These are phyloP conservation scores for Pseudonaja textilis DNA, from an alignment of 2,113 vertebrate species.

Conservation along the genomic window DNA sequence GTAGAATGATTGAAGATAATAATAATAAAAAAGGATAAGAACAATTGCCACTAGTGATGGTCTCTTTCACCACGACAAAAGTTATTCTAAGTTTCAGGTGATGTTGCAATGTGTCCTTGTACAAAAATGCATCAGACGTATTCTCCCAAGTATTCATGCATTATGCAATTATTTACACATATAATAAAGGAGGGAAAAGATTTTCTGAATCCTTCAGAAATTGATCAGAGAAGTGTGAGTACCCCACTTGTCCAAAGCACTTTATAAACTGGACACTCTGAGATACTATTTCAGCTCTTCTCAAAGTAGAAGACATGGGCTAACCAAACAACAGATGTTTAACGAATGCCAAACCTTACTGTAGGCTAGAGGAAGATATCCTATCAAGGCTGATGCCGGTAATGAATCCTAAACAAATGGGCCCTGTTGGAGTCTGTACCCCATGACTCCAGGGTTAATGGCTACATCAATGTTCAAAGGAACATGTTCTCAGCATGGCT, in stretches of 20 bases:
- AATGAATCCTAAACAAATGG: conserved; percentile 12
- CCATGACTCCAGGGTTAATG: background rate
- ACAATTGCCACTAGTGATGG: background rate
- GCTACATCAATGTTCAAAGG: background rate
- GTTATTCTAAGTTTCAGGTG: background rate
- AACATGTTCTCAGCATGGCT: background rate
- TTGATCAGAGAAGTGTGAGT: background rate
- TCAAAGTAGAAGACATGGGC: background rate
- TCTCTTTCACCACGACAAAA: background rate
- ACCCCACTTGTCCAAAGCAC: background rate
- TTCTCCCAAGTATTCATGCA: background rate
- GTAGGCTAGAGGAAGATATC: background rate
- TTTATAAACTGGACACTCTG: background rate
- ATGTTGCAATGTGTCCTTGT: background rate
- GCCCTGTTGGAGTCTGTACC: background rate
- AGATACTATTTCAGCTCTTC: background rate
- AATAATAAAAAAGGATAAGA: too few relatives aligned
- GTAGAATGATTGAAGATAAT: too few relatives aligned
- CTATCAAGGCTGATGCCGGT: background rate
- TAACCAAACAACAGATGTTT: conserved; percentile 10
- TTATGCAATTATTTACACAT: background rate
- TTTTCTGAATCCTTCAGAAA: background rate
- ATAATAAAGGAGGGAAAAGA: background rate
- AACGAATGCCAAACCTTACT: conserved; percentile 10
- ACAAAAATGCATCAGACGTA: background rate